Conservation (phyloP, 2,888 invertebrate genomes). For the Conus canariensis region DNA sequence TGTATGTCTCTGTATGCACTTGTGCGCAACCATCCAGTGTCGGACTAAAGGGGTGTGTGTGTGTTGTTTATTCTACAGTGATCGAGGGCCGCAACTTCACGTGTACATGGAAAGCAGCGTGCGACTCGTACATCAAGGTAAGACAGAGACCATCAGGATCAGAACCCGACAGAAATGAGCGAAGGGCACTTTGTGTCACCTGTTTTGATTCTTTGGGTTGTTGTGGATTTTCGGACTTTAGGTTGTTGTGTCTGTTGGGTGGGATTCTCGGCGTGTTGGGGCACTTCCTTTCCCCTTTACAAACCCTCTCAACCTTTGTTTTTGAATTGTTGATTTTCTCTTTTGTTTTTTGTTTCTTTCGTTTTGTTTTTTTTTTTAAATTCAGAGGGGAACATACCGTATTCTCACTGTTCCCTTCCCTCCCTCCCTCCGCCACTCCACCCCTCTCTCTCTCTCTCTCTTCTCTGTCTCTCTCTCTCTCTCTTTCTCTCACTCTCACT, state of each 20-base stretch:
- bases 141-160: not conserved
- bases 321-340: no score
- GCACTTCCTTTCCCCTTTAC: no score
- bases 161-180: no score
- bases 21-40: no score
- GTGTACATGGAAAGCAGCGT: conserved; percentile 64
- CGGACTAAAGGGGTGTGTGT: not conserved
- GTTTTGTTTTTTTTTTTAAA: no score
- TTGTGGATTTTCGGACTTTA: no score
- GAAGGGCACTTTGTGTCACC: no score
- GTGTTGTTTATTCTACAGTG: conserved; percentile 55
- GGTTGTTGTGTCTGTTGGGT: no score
- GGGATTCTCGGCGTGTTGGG: no score
- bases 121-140: conserved; percentile 72
- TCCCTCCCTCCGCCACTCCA: not conserved
- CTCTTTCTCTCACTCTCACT: not conserved
- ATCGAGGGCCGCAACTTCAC: conserved; percentile 68
- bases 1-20: not conserved
- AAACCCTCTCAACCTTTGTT: not conserved
- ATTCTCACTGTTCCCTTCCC: not conserved
- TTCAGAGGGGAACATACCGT: not conserved
- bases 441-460: not conserved
- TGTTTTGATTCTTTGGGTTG: no score
- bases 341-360: not conserved
- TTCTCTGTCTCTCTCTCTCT: not conserved